Base-by-base conservation (phyloP, 2,797 vertebrate species). In the Anguilla obscura region DNA sequence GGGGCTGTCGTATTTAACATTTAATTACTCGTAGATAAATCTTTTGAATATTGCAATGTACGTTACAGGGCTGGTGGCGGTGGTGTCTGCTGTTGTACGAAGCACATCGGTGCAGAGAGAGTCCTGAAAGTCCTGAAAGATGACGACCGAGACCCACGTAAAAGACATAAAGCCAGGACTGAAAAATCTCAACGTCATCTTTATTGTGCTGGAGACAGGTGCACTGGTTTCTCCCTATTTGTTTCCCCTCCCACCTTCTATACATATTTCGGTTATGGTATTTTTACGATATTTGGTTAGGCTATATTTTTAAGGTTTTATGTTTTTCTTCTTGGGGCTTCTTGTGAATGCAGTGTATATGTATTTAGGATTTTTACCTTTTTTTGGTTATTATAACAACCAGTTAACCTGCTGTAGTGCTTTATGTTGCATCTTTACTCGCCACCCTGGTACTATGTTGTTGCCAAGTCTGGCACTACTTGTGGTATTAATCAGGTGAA, bases 171-270 rank as follows among this genome's bases (percentile, higher is more conserved):
- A 97, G 89, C 95, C 97, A 0, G 97, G 97, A 86, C 95, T 97
- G 79, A 97, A 97, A 93, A 97, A 97, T 87, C 93, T 97, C 80
- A 97, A 96, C 89, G 95, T 97, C 86, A 95, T 97, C 90, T 97
- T 97, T 93, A 97, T 97, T 92, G 97, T 97, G 40, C 93, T 97
- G 91, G 97, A 97, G 92, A 97, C 96, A 91, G 97, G 97, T 97
- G 76, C 30, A 21, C 27, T n/a, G 69, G n/a, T 69, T 40, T 86
- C 33, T 60, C 71, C 27, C 56, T 6, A 6, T 80, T 48, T 54
- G 85, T 6, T 76, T 40, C 16, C 6, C 4, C 6, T 40, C 40
- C 58, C 63, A 66, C 21, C 63, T 66, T 66, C n/a, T 8, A 71
- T 27, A 56, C 66, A 10, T 10, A 27, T 71, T 71, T 27, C 33